These are phyloP conservation scores for Diorhabda elongata DNA, from an alignment of 1,140 invertebrate genomes.

Conservation along the genomic window DNA sequence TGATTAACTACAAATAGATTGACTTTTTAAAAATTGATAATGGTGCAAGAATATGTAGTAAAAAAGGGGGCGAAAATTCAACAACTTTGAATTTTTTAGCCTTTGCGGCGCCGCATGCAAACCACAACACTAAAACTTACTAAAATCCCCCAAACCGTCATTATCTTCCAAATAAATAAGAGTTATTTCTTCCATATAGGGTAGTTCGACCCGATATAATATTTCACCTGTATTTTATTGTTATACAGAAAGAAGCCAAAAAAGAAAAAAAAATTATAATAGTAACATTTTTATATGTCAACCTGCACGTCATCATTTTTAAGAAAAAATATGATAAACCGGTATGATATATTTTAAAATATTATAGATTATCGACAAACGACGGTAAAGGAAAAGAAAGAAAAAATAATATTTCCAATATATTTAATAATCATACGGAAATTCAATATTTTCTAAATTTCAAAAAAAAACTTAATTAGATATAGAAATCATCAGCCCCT, in stretches of 20 bases:
- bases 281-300: slow-evolving; percentile 34
- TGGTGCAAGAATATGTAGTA: not conserved
- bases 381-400: too few species aligned
- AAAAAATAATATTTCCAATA: too few species aligned
- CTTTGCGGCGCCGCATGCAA: slow-evolving; percentile 41
- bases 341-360: too few species aligned
- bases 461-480: too few species aligned
- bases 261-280: slow-evolving; percentile 48
- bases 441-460: too few species aligned
- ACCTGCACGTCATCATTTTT: not conserved
- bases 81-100: not conserved
- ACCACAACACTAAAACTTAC: slow-evolving; percentile 58
- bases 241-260: slow-evolving; percentile 58
- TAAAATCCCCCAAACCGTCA: slow-evolving; percentile 60
- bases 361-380: too few species aligned
- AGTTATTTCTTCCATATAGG: slow-evolving; percentile 84
- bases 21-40: not conserved
- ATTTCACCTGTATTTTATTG: slow-evolving; percentile 74
- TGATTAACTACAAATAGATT: not conserved
- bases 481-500: too few species aligned
- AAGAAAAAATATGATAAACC: too few species aligned
- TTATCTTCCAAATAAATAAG: slow-evolving; percentile 82
- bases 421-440: too few species aligned
- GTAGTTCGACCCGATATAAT: slow-evolving; percentile 84
- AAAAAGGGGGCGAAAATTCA: slow-evolving; percentile 1